A percentile compares a stretch with the other conserved stretches of the same genome.
phyloP scores from a whole-genome alignment of 2,888 invertebrate species.

The Amphipyra tragopoginis region DNA sequence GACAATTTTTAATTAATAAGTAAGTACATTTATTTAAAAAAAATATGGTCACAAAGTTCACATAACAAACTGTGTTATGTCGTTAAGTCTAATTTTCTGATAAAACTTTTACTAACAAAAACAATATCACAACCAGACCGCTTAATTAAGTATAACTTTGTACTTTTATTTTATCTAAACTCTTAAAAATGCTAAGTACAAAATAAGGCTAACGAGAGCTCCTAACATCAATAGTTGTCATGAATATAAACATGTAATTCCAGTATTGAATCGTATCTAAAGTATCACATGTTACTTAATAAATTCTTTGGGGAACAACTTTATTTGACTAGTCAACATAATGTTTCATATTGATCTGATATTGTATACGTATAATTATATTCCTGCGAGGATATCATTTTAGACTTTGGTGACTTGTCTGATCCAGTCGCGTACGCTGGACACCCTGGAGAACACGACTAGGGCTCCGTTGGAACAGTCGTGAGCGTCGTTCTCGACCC shows the following conservation, averaged over 20 bases:
- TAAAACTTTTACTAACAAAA: slow-evolving; percentile 13
- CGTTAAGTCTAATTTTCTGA: background rate
- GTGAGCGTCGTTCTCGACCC: slow-evolving; percentile 82
- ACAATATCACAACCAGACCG: slow-evolving; percentile 42
- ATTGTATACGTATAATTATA: slow-evolving; percentile 42
- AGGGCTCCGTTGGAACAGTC: slow-evolving; percentile 77
- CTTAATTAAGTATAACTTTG: slow-evolving; percentile 30
- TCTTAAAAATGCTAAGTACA: slow-evolving; percentile 37
- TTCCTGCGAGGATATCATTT: slow-evolving; percentile 22
- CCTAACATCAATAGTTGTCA: slow-evolving; percentile 26
- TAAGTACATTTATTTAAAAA: slow-evolving; percentile 36
- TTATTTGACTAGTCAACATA: slow-evolving; percentile 58
- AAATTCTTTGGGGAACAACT: slow-evolving; percentile 52
- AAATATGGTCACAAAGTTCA: slow-evolving; percentile 32
- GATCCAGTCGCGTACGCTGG: slow-evolving; percentile 79
- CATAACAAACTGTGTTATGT: slow-evolving; percentile 23
- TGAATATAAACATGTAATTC: slow-evolving; percentile 19
- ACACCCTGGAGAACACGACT: slow-evolving; percentile 80
- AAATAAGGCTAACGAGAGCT: slow-evolving; percentile 28
- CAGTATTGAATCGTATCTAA: slow-evolving; percentile 33
- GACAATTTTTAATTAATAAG: background rate
- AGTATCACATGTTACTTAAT: slow-evolving; percentile 36
- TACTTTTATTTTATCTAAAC: slow-evolving; percentile 38
- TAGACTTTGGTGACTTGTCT: slow-evolving; percentile 72
- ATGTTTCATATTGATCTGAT: slow-evolving; percentile 46